Evolutionary conservation across 2,797 vertebrate species (phyloP), one percentile per base, ranked within the genome.

Genomic region (Ptychadena robeensis): DNA sequence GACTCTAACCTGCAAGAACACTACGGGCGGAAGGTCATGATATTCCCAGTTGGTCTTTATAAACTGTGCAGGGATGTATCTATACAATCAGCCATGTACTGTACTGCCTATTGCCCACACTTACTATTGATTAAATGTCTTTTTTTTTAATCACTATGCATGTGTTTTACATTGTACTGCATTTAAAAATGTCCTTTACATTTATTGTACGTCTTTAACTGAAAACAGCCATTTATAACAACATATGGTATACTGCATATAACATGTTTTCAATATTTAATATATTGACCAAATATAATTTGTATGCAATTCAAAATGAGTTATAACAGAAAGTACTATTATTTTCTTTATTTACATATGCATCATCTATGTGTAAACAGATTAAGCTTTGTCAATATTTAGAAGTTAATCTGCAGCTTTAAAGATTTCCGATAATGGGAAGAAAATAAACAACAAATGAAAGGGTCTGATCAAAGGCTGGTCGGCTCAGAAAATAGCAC

Each of bases 341-440:
- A 40, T 64, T 57, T 37, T 44, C 31, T 65, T 67, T 74, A 81
- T 81, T 81, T 81, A 74, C 61, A 81, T 81, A 73, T 74, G 40
- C 68, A 71, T 80, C 27, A 63, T 71, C 53, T 63, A 31, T 71
- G 79, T 74, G 44, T 81, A 73, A 73, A 73, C 59, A 81, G 71
- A 81, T 73, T 63, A 53, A 81, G n/a, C 22, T 8, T 31, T 53
- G 71, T 57, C 80, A 67, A 73, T 81, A 73, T 27, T 80, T 64
- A 72, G 68, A 81, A 44, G 59, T 65, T 81, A 81, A 81, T 81
- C 61, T 81, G 44, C 38, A 66, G 71, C 63, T 66, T 22, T 57
- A 81, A 73, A 73, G 80, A 73, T 81, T 81, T 81, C 80, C 80
- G 32, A 81, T 81, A 81, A 81, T 73, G 61, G 59, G 30, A 65